Evolutionary conservation across 1,140 invertebrate species (phyloP), one percentile per base, ranked within the genome.

Genomic region (Tribolium madens): DNA sequence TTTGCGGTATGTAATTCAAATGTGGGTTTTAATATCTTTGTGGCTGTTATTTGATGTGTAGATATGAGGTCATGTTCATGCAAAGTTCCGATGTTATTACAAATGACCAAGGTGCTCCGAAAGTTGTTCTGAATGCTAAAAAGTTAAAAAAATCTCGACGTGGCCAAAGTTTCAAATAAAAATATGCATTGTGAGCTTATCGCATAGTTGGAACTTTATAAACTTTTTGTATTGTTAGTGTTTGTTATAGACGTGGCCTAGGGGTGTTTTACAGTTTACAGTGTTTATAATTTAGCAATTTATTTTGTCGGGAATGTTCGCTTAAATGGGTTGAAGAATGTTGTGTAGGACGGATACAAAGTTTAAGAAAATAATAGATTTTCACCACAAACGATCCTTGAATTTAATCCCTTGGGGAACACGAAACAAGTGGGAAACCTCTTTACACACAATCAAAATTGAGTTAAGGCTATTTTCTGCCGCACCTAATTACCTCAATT

Each of bases 381-480:
- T 52, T 57, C 52, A 57, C 10, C 52, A 18, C 52, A 57, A 57
- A 64, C 57, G 57, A 33, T 18, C 26, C 57, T 64, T 14, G 57
- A 33, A 21, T 42, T 31, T 31, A 64, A 33, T 64, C 36, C 31
- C 12, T n/a, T 4, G 6, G 57, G 31, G 57, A 64, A 64, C 26
- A 12, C 13, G 26, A 33, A 64, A 64, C 57, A 64, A 31, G 57
- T 64, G 26, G 9, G 13, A 64, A 64, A 33, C 57, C 26, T 64
- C 57, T 31, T 64, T 64, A 64, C 57, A 64, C 57, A 64, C 57
- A 64, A 64, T 64, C 36, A 64, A 64, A 64, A 42, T 42, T 42
- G 7, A 42, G 36, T 42, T 42, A 42, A 26, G 36, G n/a, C 36
- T 42, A 42, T 42, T 42, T 42, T 42, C 36, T n/a, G n/a, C 6